A percentile compares a stretch with the other conserved stretches of the same genome.
Conservation (phyloP, 2,797 vertebrate species). For the Syngnathus acus region DNA sequence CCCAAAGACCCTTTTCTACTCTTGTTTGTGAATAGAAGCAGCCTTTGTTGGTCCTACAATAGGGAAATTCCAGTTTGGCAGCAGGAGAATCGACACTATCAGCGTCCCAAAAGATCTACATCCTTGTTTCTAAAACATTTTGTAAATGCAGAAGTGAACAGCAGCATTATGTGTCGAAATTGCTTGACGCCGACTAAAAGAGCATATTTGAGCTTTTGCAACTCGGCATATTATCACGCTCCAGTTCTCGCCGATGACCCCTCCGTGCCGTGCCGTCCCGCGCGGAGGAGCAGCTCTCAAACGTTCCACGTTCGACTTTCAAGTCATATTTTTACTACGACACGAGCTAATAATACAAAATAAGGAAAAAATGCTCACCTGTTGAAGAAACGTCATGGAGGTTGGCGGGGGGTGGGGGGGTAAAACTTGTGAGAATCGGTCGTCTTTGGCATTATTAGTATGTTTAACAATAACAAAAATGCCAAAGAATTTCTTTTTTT, state of each 20-base stretch:
- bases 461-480: not conserved
- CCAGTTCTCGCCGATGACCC: constrained; percentile 54
- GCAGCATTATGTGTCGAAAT: not conserved
- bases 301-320: not conserved
- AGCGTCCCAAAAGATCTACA: too few species aligned
- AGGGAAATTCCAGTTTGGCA: not conserved
- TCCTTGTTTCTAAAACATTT: too few species aligned
- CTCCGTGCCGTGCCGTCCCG: not conserved
- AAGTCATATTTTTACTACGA: too few species aligned
- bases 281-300: not conserved
- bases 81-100: not conserved
- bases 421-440: not conserved
- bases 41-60: not conserved
- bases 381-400: not conserved
- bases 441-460: not conserved
- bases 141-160: too few species aligned
- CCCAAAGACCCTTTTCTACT: not conserved
- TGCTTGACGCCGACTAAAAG: not conserved
- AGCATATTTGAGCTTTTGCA: constrained; percentile 3
- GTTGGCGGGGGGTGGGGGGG: too few species aligned
- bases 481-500: not conserved
- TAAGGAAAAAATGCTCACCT: not conserved
- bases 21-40: not conserved
- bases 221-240: constrained; percentile 50
- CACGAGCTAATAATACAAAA: too few species aligned